Evolutionary conservation across 2,888 invertebrate species (phyloP).

Genomic region (Acrobeloides nanus): DNA sequence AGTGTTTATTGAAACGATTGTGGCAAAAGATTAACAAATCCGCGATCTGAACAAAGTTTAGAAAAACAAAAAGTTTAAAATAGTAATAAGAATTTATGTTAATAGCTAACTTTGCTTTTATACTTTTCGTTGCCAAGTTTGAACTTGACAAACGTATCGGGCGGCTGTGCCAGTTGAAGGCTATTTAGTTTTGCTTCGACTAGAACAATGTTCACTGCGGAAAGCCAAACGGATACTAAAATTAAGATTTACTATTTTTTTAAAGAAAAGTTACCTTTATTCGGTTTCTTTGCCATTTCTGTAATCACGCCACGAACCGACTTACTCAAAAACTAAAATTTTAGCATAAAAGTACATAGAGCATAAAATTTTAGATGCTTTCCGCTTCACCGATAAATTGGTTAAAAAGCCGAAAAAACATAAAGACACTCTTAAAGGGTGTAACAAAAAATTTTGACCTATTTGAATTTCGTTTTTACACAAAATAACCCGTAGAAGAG

Average conservation of each 20-base stretch:
- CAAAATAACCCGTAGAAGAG: too few species aligned
- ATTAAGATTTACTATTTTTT: neutral
- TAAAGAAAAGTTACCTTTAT: conserved; percentile 18
- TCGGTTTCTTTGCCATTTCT: conserved; percentile 22
- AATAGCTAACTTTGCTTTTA: conserved; percentile 70
- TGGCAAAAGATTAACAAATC: too few species aligned
- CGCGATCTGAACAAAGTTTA: too few species aligned
- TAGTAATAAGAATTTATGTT: neutral
- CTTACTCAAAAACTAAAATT: conserved; percentile 30
- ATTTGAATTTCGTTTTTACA: too few species aligned
- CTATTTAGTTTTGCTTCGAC: conserved; percentile 67
- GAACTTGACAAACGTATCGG: conserved; percentile 81
- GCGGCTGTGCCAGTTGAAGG: conserved; percentile 7
- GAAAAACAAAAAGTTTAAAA: neutral
- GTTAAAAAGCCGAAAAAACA: too few species aligned
- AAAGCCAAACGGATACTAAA: conserved; percentile 78
- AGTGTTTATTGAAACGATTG: too few species aligned
- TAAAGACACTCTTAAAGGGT: too few species aligned
- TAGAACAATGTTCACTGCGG: conserved; percentile 89
- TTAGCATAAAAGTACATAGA: too few species aligned
- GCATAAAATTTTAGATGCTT: too few species aligned
- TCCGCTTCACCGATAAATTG: too few species aligned
- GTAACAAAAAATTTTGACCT: too few species aligned
- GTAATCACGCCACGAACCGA: conserved; percentile 33
- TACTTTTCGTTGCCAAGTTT: conserved; percentile 93